Base-by-base conservation (phyloP, 2,888 invertebrate species). In the Leucania comma region DNA sequence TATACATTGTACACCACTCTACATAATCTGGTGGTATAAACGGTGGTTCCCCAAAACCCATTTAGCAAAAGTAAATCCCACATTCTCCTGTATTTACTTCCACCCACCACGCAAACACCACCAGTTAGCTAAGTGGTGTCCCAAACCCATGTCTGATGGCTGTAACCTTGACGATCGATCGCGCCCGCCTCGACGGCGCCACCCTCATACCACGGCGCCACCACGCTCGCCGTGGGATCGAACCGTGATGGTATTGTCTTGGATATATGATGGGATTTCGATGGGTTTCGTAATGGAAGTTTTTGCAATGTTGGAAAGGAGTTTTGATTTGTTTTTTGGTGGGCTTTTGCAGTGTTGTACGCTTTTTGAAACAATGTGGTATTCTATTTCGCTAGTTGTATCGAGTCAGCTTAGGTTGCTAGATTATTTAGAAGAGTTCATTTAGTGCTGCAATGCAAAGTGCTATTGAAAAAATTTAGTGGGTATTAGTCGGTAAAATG, bases 101-200 rank as follows among this genome's bases (percentile, higher is more conserved):
- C 54, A 68, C 42, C 64, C 32, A 74, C 60, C 68, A 65, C 20
- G 60, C 63, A 76, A 80, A 81, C 69, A 68, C 68, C 74, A 76
- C 60, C 84, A 77, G 79, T 79, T 81, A 79, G 77, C 64, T 79
- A 79, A 76, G 75, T 82, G 83, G 74, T 76, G 78, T 82, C 85
- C 87, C 75, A 80, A 86, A 87, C 89, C 86, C 90, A 88, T 89
- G 90, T 88, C 88, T 87, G 87, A 75, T 89, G 91, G 86, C 78
- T 87, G 87, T 92, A 93, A 94, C 95, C 95, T 95, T 95, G 95
- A 88, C 92, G 94, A 95, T 95, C 95, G 95, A 95, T 95, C 90
- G 91, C 78, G 83, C 90, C 90, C 92, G 90, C 88, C 90, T 73
- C 67, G 72, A 75, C 78, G 90, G 90, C 91, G 92, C 94, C 93